Evolutionary conservation across 1,140 invertebrate species (phyloP), one percentile per base, ranked within the genome.

Genomic region (Sycobia sp.): DNA sequence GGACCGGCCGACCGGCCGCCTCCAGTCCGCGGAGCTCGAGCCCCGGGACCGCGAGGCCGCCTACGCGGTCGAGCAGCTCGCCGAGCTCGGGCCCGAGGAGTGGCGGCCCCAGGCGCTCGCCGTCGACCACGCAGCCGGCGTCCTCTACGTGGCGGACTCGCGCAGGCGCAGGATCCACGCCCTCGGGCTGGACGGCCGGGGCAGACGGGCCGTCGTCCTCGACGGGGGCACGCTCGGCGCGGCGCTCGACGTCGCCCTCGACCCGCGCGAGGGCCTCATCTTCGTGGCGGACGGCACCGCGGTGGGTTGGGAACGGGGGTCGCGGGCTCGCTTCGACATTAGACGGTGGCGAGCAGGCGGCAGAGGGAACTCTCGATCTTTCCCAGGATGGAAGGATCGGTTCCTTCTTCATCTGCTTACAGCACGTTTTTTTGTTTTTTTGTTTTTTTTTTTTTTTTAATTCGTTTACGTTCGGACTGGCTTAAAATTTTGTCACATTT

Each of bases 251-350:
- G 0, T 62, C 0, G 39, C 46, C 11, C 9, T 62, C 1, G 60
- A 62, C 4, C n/a, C 60, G 0, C 1, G 0, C 18, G 39, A 55
- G 10, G 41, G 50, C 3, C 55, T 25, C 11, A 7, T 55, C 1
- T 62, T 62, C 14, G n/a, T 62, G 4, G 3, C 55, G 7, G 60
- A 61, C n/a, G 20, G 34, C 4, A n/a, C n/a, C n/a, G n/a, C n/a
- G n/a, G n/a, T n/a, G n/a, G n/a, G n/a, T n/a, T n/a, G n/a, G n/a
- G n/a, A n/a, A n/a, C n/a, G n/a, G n/a, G n/a, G n/a, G n/a, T n/a
- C n/a, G n/a, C n/a, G n/a, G n/a, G n/a, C n/a, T n/a, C n/a, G n/a
- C n/a, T n/a, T n/a, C n/a, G n/a, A n/a, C n/a, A n/a, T n/a, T 18
- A 0, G 38, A 18, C 1, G 7, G n/a, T 3, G 0, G 11, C 10